Evolutionary conservation across 1,140 invertebrate genomes (phyloP), one percentile per base, ranked within the genome.

Genomic region (Orius insidiosus): DNA sequence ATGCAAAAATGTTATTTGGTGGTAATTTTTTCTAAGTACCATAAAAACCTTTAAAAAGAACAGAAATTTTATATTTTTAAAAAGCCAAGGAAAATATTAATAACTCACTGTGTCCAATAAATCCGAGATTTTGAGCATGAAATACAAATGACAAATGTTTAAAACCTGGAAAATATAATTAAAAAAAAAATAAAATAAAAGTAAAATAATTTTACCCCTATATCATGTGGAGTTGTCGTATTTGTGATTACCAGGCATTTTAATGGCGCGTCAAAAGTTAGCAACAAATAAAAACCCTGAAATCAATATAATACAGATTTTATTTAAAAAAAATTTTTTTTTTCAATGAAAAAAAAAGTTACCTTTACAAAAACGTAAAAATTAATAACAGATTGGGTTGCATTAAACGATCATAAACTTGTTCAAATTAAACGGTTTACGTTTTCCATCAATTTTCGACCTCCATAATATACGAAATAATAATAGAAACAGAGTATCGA

Each of bases 21-120:
- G 75, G 47, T 80, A 70, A 58, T 90, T 92, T 62, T 90, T 90
- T 31, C 83, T 68, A 37, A 90, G 61, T 18, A 90, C 72, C 61
- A 92, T 89, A 63, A 92, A 90, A 31, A 89, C 57, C 70, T 75
- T 24, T n/a, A 60, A 40, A 46, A 11, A 9, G n/a, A 14, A n/a
- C 5, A 13, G 16, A 7, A 30, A 16, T 15, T 50, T 16, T 30
- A 30, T 39, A 9, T 3, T 18, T 18, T 13, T 38, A 3, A 38
- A 37, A 48, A 24, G 3, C 8, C 4, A 44, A 13, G 7, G 8
- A n/a, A n/a, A n/a, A n/a, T n/a, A 18, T 49, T 5, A 14, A 24
- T 3, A 31, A 60, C 60, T 63, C 62, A 72, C 69, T 9, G 79
- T 82, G 52, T 83, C 78, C 5, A 79, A 44, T 1, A 82, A 62